These are phyloP conservation scores for Simalia tracyae DNA, from an alignment of 2,797 vertebrate genomes.

Conservation along the genomic window DNA sequence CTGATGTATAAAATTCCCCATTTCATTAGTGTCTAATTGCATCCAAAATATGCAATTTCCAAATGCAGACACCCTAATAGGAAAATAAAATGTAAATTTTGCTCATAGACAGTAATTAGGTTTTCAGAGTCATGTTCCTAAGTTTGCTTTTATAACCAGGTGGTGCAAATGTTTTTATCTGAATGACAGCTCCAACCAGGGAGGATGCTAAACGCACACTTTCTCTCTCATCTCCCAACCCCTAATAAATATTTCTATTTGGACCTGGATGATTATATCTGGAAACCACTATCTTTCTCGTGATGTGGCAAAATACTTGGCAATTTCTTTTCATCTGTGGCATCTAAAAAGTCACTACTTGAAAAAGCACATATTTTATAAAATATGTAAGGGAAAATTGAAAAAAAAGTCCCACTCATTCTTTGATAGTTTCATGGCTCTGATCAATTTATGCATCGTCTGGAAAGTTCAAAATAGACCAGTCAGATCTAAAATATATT, in stretches of 20 bases:
- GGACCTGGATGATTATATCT: slow-evolving; percentile 24
- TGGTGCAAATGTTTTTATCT: slow-evolving; percentile 28
- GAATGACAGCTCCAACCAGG: background rate
- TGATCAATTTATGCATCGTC: slow-evolving; percentile 56
- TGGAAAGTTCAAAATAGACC: slow-evolving; percentile 50
- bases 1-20: slow-evolving; percentile 36
- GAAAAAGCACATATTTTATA: slow-evolving; percentile 35
- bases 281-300: slow-evolving; percentile 19
- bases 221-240: background rate
- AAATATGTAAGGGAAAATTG: slow-evolving; percentile 32
- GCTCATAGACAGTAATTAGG: slow-evolving; percentile 32
- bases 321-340: slow-evolving; percentile 18
- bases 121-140: slow-evolving; percentile 11
- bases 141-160: slow-evolving; percentile 12
- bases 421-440: slow-evolving; percentile 37
- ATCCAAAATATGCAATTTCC: slow-evolving; percentile 40
- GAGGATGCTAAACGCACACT: background rate
- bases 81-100: slow-evolving; percentile 33
- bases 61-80: slow-evolving; percentile 27
- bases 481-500: slow-evolving; percentile 47
- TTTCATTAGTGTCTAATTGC: slow-evolving; percentile 37
- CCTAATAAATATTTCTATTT: slow-evolving; percentile 7
- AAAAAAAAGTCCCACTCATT: slow-evolving; percentile 45
- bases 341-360: slow-evolving; percentile 40
- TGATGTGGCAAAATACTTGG: slow-evolving; percentile 27